Evolutionary conservation across 2,797 vertebrate species (phyloP).

Genomic region (Okamejei kenojei): DNA sequence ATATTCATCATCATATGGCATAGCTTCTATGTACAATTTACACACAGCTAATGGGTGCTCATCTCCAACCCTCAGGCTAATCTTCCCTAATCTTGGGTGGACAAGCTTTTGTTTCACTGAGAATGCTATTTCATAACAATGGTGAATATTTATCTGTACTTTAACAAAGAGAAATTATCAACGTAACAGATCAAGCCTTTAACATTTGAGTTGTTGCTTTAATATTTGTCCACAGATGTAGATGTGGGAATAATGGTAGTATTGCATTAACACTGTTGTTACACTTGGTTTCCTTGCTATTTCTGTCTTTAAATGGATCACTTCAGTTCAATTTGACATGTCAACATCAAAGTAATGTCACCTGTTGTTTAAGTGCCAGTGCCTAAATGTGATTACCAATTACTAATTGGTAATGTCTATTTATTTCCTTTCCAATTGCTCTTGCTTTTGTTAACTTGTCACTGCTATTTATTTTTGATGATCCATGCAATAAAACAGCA

Average conservation of each 20-base stretch:
- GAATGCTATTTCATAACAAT: neutral
- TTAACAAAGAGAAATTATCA: neutral
- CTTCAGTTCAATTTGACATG: neutral
- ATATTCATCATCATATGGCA: too few species aligned
- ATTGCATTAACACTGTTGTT: neutral
- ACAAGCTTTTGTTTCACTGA: neutral
- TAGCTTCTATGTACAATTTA: too few species aligned
- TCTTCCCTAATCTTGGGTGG: neutral
- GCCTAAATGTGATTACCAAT: neutral
- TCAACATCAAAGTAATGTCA: neutral
- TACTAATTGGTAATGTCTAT: neutral
- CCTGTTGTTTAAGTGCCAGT: neutral
- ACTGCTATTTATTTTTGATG: neutral
- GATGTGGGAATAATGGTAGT: neutral
- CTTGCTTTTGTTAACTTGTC: neutral
- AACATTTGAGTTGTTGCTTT: neutral
- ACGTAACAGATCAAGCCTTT: neutral
- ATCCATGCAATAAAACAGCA: neutral
- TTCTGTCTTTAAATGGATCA: neutral
- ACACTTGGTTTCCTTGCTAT: neutral
- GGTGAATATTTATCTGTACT: neutral
- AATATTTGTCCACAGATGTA: neutral
- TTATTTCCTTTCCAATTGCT: neutral
- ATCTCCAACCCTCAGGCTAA: too few species aligned
- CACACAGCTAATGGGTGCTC: too few species aligned